Conservation (phyloP, 2,888 invertebrate species). For the Drosophila austrosaltans region DNA sequence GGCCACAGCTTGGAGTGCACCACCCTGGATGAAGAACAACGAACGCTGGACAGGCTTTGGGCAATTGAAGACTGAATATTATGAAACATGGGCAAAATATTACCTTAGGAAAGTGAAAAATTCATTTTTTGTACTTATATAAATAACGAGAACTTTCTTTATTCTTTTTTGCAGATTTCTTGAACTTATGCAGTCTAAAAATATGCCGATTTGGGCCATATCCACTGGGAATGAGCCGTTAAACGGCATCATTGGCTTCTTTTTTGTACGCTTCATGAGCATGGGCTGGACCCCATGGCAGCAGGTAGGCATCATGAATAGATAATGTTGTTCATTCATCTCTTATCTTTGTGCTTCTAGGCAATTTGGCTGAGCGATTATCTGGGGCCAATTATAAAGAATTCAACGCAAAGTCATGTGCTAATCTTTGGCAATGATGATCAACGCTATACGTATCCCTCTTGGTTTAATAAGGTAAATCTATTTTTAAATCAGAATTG, state of each 20-base stretch:
- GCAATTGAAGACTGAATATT: conserved; percentile 86
- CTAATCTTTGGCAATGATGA: conserved; percentile 92
- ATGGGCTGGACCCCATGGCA: conserved; percentile 90
- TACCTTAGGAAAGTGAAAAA: conserved; percentile 86
- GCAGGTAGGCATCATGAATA: conserved; percentile 81
- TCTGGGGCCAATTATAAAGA: conserved; percentile 90
- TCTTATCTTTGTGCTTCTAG: conserved; percentile 79
- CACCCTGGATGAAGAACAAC: conserved; percentile 89
- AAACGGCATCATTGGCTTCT: conserved; percentile 86
- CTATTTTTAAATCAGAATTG: not conserved
- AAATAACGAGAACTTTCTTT: not conserved
- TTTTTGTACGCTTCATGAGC: conserved; percentile 87
- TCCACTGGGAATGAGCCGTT: conserved; percentile 95
- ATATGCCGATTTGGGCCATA: conserved; percentile 91
- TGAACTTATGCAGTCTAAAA: conserved; percentile 89
- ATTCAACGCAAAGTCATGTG: conserved; percentile 85
- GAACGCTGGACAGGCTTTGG: conserved; percentile 86
- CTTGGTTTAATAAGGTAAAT: conserved; percentile 87
- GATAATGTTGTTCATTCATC: conserved; percentile 20
- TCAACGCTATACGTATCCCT: conserved; percentile 87
- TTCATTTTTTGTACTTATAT: not conserved
- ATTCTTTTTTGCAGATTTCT: conserved; percentile 83
- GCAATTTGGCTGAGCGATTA: conserved; percentile 88
- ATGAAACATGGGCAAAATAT: conserved; percentile 92
- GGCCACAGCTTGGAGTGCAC: conserved; percentile 87